Conservation (phyloP, 2,888 invertebrate genomes). For the Cerastis leucographa region DNA sequence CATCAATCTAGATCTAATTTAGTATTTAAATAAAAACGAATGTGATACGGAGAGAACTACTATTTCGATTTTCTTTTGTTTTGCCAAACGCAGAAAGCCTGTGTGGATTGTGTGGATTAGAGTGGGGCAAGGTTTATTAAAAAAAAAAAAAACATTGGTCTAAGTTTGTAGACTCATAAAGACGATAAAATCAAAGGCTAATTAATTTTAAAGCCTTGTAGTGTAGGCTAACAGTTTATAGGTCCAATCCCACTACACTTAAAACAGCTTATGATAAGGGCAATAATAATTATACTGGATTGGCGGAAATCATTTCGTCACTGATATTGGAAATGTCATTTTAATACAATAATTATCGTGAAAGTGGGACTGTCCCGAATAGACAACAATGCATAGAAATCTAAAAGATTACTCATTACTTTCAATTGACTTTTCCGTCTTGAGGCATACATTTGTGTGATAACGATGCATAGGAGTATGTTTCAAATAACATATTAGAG, state of each 20-base stretch:
- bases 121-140: no score
- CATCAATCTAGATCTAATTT: neutral
- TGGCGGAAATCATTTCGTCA: neutral
- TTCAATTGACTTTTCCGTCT: neutral
- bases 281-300: no score
- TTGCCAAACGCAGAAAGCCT: neutral
- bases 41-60: neutral
- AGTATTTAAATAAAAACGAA: neutral
- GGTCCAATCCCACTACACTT: neutral
- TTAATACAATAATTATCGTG: neutral
- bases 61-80: neutral
- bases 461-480: neutral
- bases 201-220: neutral
- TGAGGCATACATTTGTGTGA: neutral
- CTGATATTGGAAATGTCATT: neutral
- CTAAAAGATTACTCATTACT: neutral
- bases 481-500: neutral
- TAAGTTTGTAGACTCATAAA: neutral
- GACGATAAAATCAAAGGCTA: neutral
- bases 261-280: neutral
- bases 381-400: neutral
- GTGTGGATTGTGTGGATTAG: no score
- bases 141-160: neutral
- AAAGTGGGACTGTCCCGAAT: neutral
- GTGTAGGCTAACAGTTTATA: neutral